phyloP scores from a whole-genome alignment of 2,888 invertebrate genomes.

The Agapostemon virescens region DNA sequence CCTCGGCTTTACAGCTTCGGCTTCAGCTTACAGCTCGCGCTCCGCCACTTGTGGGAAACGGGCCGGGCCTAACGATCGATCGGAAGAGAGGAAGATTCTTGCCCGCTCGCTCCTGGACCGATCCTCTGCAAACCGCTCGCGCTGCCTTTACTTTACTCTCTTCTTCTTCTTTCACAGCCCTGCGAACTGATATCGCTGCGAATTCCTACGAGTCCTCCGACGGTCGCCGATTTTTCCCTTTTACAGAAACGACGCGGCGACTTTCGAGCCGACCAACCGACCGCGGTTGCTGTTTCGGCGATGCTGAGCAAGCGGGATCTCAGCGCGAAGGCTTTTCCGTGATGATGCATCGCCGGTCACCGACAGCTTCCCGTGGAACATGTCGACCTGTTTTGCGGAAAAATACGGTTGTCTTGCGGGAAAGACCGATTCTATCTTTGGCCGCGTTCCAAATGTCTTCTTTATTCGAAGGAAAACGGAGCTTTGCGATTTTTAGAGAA shows the following conservation, averaged over 20 bases:
- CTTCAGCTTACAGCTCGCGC: neutral
- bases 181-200: slow-evolving; percentile 41
- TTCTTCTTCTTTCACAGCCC: slow-evolving; percentile 7
- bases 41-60: slow-evolving; percentile 63
- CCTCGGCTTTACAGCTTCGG: neutral
- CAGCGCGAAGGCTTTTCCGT: neutral
- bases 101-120: slow-evolving; percentile 7
- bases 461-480: neutral
- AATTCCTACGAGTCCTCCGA: slow-evolving; percentile 27
- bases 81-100: slow-evolving; percentile 43
- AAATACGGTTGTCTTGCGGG: neutral
- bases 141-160: neutral
- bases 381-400: neutral
- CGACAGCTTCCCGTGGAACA: neutral
- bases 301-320: neutral
- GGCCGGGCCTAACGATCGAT: slow-evolving; percentile 65
- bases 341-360: neutral
- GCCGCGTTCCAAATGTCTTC: neutral
- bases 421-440: neutral
- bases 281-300: slow-evolving; percentile 3
- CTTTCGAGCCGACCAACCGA: neutral
- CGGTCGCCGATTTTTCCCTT: slow-evolving; percentile 2
- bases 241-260: neutral
- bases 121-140: slow-evolving; percentile 1
- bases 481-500: neutral